These are phyloP conservation scores for Tetheella fluctuosa DNA, from an alignment of 2,888 invertebrate genomes.

Conservation along the genomic window DNA sequence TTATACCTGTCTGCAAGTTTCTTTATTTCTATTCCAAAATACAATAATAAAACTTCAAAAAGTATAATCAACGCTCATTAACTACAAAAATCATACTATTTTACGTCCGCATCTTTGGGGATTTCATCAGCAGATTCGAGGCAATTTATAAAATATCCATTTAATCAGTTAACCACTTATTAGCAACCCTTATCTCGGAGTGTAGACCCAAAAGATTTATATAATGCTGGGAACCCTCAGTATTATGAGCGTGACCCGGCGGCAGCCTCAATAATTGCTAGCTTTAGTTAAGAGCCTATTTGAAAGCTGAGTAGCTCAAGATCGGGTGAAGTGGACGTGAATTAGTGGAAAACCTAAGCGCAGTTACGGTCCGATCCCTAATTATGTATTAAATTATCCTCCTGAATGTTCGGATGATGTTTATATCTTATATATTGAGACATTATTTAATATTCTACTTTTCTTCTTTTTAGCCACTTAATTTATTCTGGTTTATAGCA, in stretches of 20 bases:
- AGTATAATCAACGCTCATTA: neutral
- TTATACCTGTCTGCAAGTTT: no score
- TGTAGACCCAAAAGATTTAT: constrained; percentile 5
- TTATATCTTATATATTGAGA: no score
- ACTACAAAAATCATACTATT: neutral
- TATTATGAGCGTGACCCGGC: constrained; percentile 4
- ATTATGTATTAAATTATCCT: constrained; percentile 9
- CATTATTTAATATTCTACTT: no score
- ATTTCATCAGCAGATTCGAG: neutral
- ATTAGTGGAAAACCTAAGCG: constrained; percentile 15
- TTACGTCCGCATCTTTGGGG: neutral
- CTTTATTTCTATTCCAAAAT: no score
- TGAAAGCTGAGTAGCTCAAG: constrained; percentile 9
- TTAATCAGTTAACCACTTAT: constrained; percentile 9
- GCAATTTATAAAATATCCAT: constrained; percentile 8
- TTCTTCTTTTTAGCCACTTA: no score
- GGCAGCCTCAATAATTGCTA: constrained; percentile 9
- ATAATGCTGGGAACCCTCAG: constrained; percentile 1
- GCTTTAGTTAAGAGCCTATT: constrained; percentile 14
- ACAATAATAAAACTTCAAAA: no score
- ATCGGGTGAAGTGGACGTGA: constrained; percentile 13
- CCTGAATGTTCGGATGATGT: neutral
- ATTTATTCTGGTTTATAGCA: no score
- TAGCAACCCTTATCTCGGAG: constrained; percentile 4
- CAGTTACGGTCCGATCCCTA: constrained; percentile 1